Conservation (phyloP, 1,140 invertebrate genomes). For the Agraylea sexmaculata region DNA sequence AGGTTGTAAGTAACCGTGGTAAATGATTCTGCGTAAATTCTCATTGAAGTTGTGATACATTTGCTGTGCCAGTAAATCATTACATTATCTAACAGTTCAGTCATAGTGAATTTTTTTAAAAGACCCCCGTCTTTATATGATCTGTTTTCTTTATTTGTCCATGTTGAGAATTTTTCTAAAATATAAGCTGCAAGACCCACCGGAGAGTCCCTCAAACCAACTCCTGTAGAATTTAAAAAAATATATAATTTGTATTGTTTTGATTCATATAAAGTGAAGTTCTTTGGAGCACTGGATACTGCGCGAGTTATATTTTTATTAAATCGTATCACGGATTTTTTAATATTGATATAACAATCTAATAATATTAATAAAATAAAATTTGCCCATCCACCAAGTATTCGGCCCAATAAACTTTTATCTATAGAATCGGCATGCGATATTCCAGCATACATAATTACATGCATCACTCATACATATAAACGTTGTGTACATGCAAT, state of each 20-base stretch:
- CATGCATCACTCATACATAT: no score
- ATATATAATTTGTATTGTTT: slow-evolving; percentile 1
- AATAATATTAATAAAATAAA: no score
- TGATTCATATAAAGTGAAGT: no score
- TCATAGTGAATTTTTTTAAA: slow-evolving; percentile 42
- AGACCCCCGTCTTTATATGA: slow-evolving; percentile 46
- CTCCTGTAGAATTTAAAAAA: slow-evolving; percentile 32
- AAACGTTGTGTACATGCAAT: no score
- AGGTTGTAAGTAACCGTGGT: slow-evolving; percentile 25
- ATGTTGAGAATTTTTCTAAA: slow-evolving; percentile 61
- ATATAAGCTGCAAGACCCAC: slow-evolving; percentile 59
- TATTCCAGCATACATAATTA: no score
- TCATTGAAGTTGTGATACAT: slow-evolving; percentile 51
- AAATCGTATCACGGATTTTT: no score
- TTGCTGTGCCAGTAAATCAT: slow-evolving; percentile 68
- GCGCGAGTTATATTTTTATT: no score
- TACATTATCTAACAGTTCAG: slow-evolving; percentile 59
- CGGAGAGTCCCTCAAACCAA: slow-evolving; percentile 48
- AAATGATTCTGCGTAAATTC: slow-evolving; percentile 51
- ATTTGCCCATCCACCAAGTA: no score
- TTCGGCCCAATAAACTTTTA: no score
- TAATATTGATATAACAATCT: no score
- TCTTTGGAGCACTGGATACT: no score
- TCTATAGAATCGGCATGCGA: no score
- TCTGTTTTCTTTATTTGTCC: slow-evolving; percentile 40